Base-by-base conservation (phyloP, 2,888 invertebrate genomes). In the Lypha dubia region DNA sequence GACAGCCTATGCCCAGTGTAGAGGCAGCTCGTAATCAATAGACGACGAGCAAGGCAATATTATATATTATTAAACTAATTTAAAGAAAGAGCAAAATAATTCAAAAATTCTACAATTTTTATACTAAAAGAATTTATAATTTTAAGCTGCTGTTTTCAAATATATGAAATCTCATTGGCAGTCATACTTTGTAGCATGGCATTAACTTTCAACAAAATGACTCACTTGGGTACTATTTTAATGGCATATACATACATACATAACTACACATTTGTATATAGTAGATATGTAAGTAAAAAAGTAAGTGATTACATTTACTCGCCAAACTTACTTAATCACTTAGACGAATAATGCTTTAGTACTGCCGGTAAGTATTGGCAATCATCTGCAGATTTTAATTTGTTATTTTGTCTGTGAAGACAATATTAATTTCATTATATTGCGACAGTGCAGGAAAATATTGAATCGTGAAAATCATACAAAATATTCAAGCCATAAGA, bases 201-300 rank as follows among this genome's bases (percentile, higher is more conserved):
- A 73, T 67, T 68, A 44, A 68, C 51, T 60, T 53, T 56, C 32
- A 67, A 51, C 28, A 44, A 46, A 81, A 79, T 84, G 84, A 84
- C 74, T 84, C 84, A 84, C 84, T 79, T 74, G 77, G 71, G 81
- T 75, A 70, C 81, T 44, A 74, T 81, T 81, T 73, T 44, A 83
- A 38, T 63, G 35, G 13, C 35, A 38, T 38, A 11, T 38, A 41
- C 17, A 68, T n/a, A n/a, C n/a, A n/a, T n/a, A n/a, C n/a, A n/a
- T n/a, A n/a, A n/a, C n/a, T n/a, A n/a, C n/a, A n/a, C n/a, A n/a
- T n/a, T n/a, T n/a, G n/a, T n/a, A n/a, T n/a, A n/a, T n/a, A n/a
- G n/a, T n/a, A n/a, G n/a, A n/a, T n/a, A n/a, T n/a, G 67, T 68
- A 24, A 60, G 75, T 70, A 83, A 70, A 76, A 76, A 67, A 79